These are phyloP conservation scores for Lepidocyrtoides sp. DNA, from an alignment of 2,888 invertebrate genomes.

Conservation along the genomic window DNA sequence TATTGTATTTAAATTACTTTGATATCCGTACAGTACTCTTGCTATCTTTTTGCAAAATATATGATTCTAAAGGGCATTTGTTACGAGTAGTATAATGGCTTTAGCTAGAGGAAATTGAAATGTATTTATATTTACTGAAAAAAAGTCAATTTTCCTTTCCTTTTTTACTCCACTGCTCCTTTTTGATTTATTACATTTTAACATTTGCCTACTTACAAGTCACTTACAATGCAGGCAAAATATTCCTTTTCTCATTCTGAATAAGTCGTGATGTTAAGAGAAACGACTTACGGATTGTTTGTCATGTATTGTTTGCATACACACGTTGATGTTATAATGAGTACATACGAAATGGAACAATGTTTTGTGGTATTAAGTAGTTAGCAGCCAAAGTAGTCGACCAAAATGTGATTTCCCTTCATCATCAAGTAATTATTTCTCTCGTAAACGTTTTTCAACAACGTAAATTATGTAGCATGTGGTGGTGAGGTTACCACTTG, in stretches of 20 bases:
- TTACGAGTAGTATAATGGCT: background rate
- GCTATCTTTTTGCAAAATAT: no score
- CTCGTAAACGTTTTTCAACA: background rate
- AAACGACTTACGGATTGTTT: background rate
- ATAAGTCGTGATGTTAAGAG: constrained; percentile 9
- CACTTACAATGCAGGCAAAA: background rate
- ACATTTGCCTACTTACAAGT: background rate
- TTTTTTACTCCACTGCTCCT: background rate
- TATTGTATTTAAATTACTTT: no score
- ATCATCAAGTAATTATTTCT: background rate
- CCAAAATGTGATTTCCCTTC: background rate
- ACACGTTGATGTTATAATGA: background rate
- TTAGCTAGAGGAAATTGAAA: background rate
- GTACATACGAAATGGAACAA: background rate
- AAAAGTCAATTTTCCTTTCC: background rate
- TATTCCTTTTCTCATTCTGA: background rate
- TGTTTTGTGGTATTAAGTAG: background rate
- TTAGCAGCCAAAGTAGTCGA: background rate
- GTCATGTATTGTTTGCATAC: background rate
- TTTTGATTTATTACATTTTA: constrained; percentile 8
- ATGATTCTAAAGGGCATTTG: no score
- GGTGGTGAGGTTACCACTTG: background rate
- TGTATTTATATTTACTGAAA: background rate
- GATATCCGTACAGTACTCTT: no score
- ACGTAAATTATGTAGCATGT: background rate